Conservation (phyloP, 2,888 invertebrate genomes). For the Lycophotia porphyrea region DNA sequence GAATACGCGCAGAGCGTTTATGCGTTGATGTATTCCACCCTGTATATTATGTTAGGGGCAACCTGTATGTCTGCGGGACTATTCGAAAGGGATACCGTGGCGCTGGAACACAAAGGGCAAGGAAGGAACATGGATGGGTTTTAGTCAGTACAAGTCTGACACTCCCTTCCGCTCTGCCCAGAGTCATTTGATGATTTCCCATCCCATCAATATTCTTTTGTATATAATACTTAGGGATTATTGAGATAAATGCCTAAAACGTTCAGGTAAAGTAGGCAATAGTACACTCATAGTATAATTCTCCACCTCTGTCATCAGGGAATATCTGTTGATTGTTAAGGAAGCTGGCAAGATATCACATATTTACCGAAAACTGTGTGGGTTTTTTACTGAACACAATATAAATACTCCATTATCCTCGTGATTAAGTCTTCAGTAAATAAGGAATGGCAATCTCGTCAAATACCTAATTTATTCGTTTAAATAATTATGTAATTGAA, state of each 20-base stretch:
- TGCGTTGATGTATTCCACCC: too few relatives aligned
- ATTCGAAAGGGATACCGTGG: too few relatives aligned
- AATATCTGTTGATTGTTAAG: not conserved
- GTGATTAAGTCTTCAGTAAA: conserved; percentile 17
- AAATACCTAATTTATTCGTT: conserved; percentile 17
- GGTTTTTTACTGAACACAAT: conserved; percentile 10
- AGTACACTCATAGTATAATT: not conserved
- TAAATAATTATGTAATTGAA: conserved; percentile 33
- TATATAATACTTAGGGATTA: too few relatives aligned
- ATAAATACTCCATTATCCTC: not conserved
- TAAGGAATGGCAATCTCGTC: conserved; percentile 22
- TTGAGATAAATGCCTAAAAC: not conserved
- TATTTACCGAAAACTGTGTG: conserved; percentile 5
- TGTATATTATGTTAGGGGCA: too few relatives aligned
- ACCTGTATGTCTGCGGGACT: too few relatives aligned
- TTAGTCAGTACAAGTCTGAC: too few relatives aligned
- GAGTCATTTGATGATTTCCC: too few relatives aligned
- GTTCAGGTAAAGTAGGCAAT: not conserved
- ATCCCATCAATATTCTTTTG: too few relatives aligned
- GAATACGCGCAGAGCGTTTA: too few relatives aligned
- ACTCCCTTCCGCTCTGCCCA: too few relatives aligned
- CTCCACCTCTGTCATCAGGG: not conserved
- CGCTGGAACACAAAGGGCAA: too few relatives aligned
- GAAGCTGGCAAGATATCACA: not conserved
- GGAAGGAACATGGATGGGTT: too few relatives aligned